These are phyloP conservation scores for Crax fasciolata DNA, from an alignment of 2,797 vertebrate species.

Conservation along the genomic window DNA sequence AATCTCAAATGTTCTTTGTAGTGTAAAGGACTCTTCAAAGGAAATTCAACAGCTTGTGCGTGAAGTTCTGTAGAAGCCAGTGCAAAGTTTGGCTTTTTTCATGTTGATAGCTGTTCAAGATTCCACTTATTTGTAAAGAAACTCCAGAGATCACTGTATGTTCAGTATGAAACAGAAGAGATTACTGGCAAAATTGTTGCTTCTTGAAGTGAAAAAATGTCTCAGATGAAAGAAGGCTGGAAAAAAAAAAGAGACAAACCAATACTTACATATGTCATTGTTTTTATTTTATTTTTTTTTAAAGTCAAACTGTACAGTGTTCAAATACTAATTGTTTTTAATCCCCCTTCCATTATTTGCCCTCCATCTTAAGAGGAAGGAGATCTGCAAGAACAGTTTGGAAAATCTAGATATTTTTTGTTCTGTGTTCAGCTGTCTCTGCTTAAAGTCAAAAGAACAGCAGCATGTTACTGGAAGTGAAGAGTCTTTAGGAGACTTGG, in stretches of 20 bases:
- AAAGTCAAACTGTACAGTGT: not conserved
- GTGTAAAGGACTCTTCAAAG: not conserved
- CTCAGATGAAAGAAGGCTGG: not conserved
- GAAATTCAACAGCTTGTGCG: not conserved
- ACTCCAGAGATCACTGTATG: not conserved
- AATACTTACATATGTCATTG: not conserved
- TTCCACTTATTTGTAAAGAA: not conserved
- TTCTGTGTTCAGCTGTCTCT: not conserved
- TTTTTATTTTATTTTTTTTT: not conserved
- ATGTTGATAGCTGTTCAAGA: not conserved
- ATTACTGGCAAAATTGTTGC: not conserved
- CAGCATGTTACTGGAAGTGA: not conserved
- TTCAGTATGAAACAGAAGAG: not conserved
- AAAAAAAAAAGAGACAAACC: not conserved
- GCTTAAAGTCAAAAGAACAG: not conserved
- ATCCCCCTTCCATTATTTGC: accelerated
- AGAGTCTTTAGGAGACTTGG: not conserved
- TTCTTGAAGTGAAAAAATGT: not conserved
- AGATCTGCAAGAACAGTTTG: not conserved
- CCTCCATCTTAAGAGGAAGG: accelerated
- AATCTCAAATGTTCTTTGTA: not conserved
- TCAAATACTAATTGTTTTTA: not conserved
- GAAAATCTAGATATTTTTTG: not conserved
- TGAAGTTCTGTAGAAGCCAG: not conserved
- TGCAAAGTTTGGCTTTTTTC: not conserved